A percentile compares a stretch with the other conserved stretches of the same genome.
Evolutionary conservation across 2,113 vertebrate genomes (phyloP).

Genomic region (Bos javanicus): DNA sequence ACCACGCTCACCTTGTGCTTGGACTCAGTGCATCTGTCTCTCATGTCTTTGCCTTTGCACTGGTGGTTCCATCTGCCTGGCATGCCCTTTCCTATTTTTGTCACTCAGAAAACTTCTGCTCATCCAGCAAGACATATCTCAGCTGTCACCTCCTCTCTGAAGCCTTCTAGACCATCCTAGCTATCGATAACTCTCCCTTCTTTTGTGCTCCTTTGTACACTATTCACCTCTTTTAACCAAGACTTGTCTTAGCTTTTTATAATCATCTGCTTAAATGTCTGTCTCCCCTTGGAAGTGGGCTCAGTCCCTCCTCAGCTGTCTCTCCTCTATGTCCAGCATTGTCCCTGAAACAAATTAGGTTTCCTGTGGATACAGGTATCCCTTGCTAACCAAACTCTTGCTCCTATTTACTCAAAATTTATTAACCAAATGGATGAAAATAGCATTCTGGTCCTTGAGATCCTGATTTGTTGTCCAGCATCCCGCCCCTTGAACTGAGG

Average conservation of each 20-base stretch:
- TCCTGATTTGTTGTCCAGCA: neutral
- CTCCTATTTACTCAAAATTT: neutral
- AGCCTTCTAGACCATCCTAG: neutral
- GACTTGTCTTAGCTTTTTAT: neutral
- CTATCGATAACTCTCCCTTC: neutral
- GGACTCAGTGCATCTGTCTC: neutral
- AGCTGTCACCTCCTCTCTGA: slow-evolving; percentile 4
- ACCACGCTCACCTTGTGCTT: accelerated
- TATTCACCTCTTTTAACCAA: neutral
- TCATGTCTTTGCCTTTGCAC: neutral
- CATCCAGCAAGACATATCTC: neutral
- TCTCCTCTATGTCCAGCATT: neutral
- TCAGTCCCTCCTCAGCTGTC: neutral
- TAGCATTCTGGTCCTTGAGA: accelerated
- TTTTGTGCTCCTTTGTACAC: neutral
- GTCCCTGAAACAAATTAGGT: neutral
- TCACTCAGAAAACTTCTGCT: neutral
- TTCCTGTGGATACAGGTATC: neutral
- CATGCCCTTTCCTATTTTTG: neutral
- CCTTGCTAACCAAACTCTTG: neutral
- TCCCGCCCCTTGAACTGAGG: too few relatives aligned
- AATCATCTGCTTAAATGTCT: neutral
- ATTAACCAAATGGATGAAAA: neutral
- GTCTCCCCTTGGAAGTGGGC: neutral
- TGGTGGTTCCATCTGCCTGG: neutral